Evolutionary conservation across 1,140 invertebrate species (phyloP), one percentile per base, ranked within the genome.

Genomic region (Temnothorax nylanderi): DNA sequence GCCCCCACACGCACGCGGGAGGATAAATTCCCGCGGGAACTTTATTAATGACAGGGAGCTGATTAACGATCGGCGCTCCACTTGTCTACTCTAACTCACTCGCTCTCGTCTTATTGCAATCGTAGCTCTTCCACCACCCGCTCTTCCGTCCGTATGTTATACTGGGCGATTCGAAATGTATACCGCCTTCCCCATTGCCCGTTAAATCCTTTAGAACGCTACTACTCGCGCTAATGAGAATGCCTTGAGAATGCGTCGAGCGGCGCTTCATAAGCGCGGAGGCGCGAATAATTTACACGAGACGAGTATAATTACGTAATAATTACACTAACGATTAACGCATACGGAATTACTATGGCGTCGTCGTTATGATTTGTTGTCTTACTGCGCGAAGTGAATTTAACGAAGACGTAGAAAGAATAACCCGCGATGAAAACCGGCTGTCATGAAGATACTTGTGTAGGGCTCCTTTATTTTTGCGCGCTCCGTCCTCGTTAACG

Each of bases 21-120:
- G 51, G 37, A 85, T 85, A 76, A 76, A 85, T 77, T 78, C 60
- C 34, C 34, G 47, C 26, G 58, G 67, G 69, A 75, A 87, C 80
- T 87, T 87, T 84, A 87, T 87, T 87, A 87, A 87, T 75, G 86
- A 87, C 77, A 74, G 26, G 69, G 54, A 62, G 41, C 86, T 84
- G 86, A 87, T 87, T 84, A 84, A 87, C 80, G 86, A 87, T 87
- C 86, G 37, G 54, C 51, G 41, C 37, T 87, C 85, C 49, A 62
- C 62, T 67, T 60, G 77, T 87, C 86, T 82, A 62, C 85, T 67
- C 65, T 87, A 82, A 71, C 77, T 84, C 64, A 41, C 64, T 81
- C 51, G 60, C 64, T 21, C 60, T 84, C 67, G 49, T 87, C 86
- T 84, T 84, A 87, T 87, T 87, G 80, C 86, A 75, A 49, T 37